Evolutionary conservation across 2,797 vertebrate genomes (phyloP).

Genomic region (Sternotherus odoratus): DNA sequence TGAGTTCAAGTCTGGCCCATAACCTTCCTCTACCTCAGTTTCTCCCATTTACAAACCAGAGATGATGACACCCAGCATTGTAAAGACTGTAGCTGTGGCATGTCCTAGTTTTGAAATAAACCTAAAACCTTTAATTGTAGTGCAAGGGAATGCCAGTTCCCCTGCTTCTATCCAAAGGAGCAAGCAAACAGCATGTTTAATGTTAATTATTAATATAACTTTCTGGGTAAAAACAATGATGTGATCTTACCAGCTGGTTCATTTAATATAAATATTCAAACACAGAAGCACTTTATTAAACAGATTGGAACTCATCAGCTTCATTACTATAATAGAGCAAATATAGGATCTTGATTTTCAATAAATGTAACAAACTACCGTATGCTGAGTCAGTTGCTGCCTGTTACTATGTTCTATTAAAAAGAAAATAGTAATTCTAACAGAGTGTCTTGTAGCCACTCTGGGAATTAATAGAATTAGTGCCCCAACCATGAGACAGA

Average conservation of each 20-base stretch:
- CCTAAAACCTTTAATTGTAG: background rate
- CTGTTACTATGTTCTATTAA: slow-evolving; percentile 73
- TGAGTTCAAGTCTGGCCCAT: background rate
- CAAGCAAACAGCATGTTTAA: slow-evolving; percentile 46
- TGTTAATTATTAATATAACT: slow-evolving; percentile 77
- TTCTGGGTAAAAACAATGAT: slow-evolving; percentile 67
- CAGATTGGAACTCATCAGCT: slow-evolving; percentile 82
- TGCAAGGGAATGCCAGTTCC: background rate
- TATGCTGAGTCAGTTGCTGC: slow-evolving; percentile 72
- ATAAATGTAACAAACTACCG: slow-evolving; percentile 77
- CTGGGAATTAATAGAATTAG: slow-evolving; percentile 74
- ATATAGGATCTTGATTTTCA: slow-evolving; percentile 78
- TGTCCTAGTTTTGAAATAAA: background rate
- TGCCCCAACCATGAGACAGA: slow-evolving; percentile 63
- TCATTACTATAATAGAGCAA: slow-evolving; percentile 81
- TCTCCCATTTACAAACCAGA: background rate
- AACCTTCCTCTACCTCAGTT: slow-evolving; percentile 27
- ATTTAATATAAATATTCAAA: slow-evolving; percentile 84
- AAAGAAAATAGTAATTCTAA: slow-evolving; percentile 71
- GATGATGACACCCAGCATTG: background rate
- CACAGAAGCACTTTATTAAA: slow-evolving; percentile 81
- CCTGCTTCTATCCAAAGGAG: background rate
- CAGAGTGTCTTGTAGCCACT: slow-evolving; percentile 48
- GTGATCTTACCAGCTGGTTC: slow-evolving; percentile 80
- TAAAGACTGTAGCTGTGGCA: background rate